Conservation (phyloP, 2,888 invertebrate genomes). For the Pseudoips prasinana region DNA sequence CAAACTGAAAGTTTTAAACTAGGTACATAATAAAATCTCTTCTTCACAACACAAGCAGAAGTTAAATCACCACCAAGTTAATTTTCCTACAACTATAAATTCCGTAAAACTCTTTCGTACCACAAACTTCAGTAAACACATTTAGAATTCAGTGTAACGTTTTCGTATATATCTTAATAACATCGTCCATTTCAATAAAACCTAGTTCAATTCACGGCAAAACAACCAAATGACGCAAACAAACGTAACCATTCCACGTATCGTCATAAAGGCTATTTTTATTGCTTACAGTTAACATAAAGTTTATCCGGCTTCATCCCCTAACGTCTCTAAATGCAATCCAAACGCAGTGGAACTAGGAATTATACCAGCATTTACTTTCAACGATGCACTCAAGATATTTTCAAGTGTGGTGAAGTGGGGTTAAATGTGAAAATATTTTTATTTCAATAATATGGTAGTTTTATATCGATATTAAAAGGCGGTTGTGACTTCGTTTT, state of each 20-base stretch:
- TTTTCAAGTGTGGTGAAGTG: conserved; percentile 58
- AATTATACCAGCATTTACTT: conserved; percentile 77
- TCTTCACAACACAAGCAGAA: no score
- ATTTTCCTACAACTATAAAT: no score
- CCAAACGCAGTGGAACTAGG: conserved; percentile 70
- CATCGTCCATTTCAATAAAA: conserved; percentile 36
- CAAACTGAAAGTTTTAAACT: no score
- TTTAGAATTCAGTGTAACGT: conserved; percentile 21
- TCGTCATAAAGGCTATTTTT: conserved; percentile 79
- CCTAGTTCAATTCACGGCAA: conserved; percentile 43
- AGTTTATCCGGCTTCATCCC: conserved; percentile 75
- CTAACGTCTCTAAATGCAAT: conserved; percentile 75
- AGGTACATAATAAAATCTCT: no score
- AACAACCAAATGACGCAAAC: conserved; percentile 56
- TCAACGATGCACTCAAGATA: conserved; percentile 78
- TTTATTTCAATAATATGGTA: conserved; percentile 49
- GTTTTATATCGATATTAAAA: conserved; percentile 9
- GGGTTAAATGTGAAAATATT: conserved; percentile 65
- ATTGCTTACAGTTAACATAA: conserved; percentile 76
- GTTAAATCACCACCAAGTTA: no score
- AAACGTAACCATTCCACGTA: conserved; percentile 76
- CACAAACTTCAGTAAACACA: no score
- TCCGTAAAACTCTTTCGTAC: no score
- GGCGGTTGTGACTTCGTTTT: no score
- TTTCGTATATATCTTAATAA: conserved; percentile 26